Evolutionary conservation across 1,140 invertebrate species (phyloP).

Genomic region (Zophobas atratus): DNA sequence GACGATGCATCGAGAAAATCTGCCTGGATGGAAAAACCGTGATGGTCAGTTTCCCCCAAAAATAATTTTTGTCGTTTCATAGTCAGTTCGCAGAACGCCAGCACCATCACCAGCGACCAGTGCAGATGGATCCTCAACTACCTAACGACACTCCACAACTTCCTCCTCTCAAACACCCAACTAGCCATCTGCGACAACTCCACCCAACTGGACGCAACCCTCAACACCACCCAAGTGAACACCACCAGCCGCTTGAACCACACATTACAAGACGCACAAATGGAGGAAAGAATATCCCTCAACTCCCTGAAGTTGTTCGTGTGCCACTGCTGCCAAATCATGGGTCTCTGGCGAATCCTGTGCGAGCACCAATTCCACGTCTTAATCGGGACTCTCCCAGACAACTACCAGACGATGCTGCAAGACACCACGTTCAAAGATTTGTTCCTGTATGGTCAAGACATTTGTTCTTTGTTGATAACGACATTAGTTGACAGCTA

Average conservation of each 20-base stretch:
- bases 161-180: constrained; percentile 77
- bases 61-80: neutral
- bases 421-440: constrained; percentile 79
- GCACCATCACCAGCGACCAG: constrained; percentile 72
- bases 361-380: constrained; percentile 94
- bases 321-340: constrained; percentile 87
- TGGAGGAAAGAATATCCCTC: constrained; percentile 78
- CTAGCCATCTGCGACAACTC: constrained; percentile 59
- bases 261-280: constrained; percentile 64
- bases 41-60: constrained; percentile 70
- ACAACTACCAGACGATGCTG: constrained; percentile 74
- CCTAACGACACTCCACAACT: constrained; percentile 75
- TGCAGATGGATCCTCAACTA: constrained; percentile 75
- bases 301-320: constrained; percentile 85
- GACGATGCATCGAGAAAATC: constrained; percentile 79
- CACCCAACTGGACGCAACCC: constrained; percentile 13
- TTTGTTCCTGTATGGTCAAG: constrained; percentile 87
- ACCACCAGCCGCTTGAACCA: constrained; percentile 52
- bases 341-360: constrained; percentile 94
- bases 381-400: constrained; percentile 78
- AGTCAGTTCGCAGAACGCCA: constrained; percentile 62
- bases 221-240: constrained; percentile 53
- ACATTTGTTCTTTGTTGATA: constrained; percentile 84
- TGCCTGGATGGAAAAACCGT: constrained; percentile 72
- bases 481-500: constrained; percentile 88